Conservation (phyloP, 2,113 vertebrate species). For the Arizona elegans region DNA sequence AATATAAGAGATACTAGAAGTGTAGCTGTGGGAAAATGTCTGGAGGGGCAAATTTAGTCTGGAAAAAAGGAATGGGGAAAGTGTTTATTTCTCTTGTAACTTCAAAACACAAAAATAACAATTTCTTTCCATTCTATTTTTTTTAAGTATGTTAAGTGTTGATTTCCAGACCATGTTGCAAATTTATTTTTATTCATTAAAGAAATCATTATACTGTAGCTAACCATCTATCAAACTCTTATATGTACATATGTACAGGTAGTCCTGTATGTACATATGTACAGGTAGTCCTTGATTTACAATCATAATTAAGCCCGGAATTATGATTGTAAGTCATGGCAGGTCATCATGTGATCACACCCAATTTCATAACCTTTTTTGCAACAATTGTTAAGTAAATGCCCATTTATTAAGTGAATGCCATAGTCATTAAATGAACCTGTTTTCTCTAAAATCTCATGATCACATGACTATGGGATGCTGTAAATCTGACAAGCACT, state of each 20-base stretch:
- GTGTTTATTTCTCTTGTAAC: conserved; percentile 10
- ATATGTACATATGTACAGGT: neutral
- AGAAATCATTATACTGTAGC: neutral
- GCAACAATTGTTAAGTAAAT: neutral
- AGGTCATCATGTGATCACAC: neutral
- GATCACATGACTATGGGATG: neutral
- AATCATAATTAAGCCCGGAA: neutral
- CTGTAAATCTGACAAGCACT: neutral
- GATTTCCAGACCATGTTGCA: neutral
- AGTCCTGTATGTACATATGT: neutral
- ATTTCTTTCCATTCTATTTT: neutral
- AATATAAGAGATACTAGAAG: neutral
- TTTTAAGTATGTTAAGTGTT: neutral
- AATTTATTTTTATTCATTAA: neutral
- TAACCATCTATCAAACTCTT: neutral
- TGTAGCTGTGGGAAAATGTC: conserved; percentile 37
- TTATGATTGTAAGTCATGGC: neutral
- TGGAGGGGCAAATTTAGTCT: conserved; percentile 10
- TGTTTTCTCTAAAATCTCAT: neutral
- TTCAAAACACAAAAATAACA: neutral
- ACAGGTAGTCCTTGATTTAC: neutral
- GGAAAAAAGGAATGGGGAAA: conserved; percentile 11
- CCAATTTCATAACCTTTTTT: neutral
- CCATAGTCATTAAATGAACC: neutral
- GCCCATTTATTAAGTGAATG: neutral